Evolutionary conservation across 23 tunicate species (phyloP).

Genomic region (Ascidia mentula): DNA sequence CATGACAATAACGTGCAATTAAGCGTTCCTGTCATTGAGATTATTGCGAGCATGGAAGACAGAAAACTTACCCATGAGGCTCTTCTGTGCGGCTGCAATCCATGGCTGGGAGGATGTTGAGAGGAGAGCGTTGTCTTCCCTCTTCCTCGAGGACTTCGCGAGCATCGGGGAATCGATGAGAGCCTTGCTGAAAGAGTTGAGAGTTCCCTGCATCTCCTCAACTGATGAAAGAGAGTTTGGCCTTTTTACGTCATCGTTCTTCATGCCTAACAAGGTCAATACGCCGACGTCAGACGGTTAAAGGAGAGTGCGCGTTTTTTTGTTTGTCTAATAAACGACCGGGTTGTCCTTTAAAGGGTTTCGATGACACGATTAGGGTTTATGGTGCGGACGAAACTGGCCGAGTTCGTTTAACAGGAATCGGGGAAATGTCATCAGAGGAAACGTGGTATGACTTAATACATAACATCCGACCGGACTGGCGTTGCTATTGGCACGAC

Average conservation of each 20-base stretch:
- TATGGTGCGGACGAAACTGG: too few species aligned
- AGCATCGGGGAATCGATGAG: constrained; percentile 41
- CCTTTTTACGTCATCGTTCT: constrained; percentile 49
- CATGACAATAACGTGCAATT: too few species aligned
- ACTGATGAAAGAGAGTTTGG: constrained; percentile 91
- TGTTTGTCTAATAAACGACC: too few species aligned
- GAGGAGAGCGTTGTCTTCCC: constrained; percentile 9
- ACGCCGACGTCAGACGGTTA: too few species aligned
- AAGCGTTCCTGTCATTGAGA: background rate
- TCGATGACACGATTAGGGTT: too few species aligned
- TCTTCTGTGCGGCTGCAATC: constrained; percentile 53
- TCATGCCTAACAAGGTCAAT: constrained; percentile 24
- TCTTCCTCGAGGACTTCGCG: background rate
- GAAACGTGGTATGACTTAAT: background rate
- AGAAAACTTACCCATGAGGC: constrained; percentile 28
- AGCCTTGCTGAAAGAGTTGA: constrained; percentile 78
- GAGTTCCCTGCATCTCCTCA: constrained; percentile 87
- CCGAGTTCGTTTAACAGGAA: background rate
- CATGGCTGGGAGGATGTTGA: constrained; percentile 43
- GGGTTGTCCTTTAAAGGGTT: too few species aligned
- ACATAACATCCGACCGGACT: background rate
- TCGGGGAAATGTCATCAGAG: background rate
- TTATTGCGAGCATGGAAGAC: background rate
- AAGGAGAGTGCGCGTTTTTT: too few species aligned
- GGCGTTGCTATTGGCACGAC: background rate